Base-by-base conservation (phyloP, 2,888 invertebrate species). In the Eubasilissa splendida region DNA sequence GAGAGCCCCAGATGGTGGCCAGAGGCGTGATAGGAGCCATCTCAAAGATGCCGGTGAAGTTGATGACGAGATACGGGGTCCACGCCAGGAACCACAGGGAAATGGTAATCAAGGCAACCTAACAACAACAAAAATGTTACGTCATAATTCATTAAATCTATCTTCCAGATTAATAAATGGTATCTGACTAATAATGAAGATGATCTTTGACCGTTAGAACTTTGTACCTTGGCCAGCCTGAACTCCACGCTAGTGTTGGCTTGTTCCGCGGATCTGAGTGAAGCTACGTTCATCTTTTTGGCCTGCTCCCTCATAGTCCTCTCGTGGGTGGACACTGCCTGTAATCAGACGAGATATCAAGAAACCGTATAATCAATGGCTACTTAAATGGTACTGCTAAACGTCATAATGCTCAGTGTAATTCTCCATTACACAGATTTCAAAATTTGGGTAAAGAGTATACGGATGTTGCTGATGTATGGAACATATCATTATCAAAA, bases 231-330 rank as follows among this genome's bases (percentile, higher is more conserved):
- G 80, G 96, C 96, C 85, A 96, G 88, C 91, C 96, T 96, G 88
- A 94, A 95, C 88, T 96, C 96, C 8, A 96, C 95, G 86, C 96
- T 96, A 73, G 95, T 94, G 85, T 93, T 93, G 12, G 93, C 92
- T 84, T 93, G 93, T 86, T 96, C 95, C 52, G 94, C 92, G 52
- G 81, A 58, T 86, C 96, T 92, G 78, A 97, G 91, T 59, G 96
- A 96, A 83, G 96, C 95, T 4, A 97, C 97, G 88, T 97, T 97
- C 97, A 97, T 97, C 89, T 97, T 97, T 89, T 96, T 96, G 77
- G 97, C 97, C 89, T 97, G 96, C 87, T 96, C 96, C 85, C 96
- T 92, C 95, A 97, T 96, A 65, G 91, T 92, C 86, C 93, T 96
- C 88, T 97, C 96, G 89, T 97, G 97, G 85, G 94, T 95, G 80